Conservation (phyloP, 2,113 vertebrate species). For the Bombycilla garrulus region DNA sequence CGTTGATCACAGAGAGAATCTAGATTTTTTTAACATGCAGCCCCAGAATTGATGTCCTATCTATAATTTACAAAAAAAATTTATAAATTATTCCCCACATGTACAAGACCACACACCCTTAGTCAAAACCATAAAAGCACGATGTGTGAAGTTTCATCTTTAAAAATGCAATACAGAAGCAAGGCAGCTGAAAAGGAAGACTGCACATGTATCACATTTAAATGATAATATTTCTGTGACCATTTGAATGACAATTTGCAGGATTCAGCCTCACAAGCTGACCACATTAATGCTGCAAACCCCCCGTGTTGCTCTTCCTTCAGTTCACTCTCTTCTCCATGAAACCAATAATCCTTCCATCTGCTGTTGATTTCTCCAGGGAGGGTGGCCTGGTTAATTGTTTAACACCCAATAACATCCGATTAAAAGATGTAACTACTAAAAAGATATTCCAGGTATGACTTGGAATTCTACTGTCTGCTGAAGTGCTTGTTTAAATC, state of each 20-base stretch:
- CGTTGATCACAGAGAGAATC: background rate
- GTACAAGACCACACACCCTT: background rate
- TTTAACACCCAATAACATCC: background rate
- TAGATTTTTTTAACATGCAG: background rate
- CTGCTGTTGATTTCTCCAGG: background rate
- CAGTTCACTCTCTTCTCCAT: background rate
- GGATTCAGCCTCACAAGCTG: background rate
- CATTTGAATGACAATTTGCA: background rate
- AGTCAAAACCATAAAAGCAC: background rate
- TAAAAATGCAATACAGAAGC: background rate
- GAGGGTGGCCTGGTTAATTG: background rate
- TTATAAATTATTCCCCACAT: background rate
- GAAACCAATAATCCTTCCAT: background rate
- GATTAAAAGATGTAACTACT: background rate
- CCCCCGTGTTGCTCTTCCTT: background rate
- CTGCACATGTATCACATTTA: accelerated
- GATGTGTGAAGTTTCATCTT: background rate
- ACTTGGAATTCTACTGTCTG: background rate
- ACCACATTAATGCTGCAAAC: background rate
- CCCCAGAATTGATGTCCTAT: background rate
- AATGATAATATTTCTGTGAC: background rate
- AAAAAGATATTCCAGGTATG: background rate
- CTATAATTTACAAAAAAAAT: background rate
- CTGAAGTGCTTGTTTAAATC: background rate
- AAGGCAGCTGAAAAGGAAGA: background rate